These are phyloP conservation scores for Atrina japonica DNA, from an alignment of 2,888 invertebrate species.

Conservation along the genomic window DNA sequence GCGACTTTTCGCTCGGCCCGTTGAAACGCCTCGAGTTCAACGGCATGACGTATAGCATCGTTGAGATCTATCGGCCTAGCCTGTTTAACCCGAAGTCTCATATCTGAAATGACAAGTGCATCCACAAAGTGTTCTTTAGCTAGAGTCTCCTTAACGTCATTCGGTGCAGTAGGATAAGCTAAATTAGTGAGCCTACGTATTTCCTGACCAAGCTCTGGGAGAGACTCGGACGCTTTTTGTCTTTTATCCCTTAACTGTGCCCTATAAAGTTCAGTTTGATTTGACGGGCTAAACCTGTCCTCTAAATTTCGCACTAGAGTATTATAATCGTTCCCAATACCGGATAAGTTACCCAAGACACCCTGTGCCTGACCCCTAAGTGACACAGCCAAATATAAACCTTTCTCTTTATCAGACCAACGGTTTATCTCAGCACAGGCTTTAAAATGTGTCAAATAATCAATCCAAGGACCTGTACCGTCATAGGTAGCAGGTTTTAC, in stretches of 20 bases:
- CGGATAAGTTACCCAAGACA: constrained; percentile 30
- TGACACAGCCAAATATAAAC: constrained; percentile 35
- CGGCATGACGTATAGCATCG: constrained; percentile 28
- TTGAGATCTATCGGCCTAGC: too few relatives aligned
- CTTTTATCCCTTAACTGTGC: too few relatives aligned
- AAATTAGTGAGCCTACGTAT: constrained; percentile 26
- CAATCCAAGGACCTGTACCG: too few relatives aligned
- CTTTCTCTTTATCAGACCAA: too few relatives aligned
- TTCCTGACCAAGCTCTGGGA: constrained; percentile 19
- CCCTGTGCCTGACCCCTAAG: constrained; percentile 33
- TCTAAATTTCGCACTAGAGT: constrained; percentile 25
- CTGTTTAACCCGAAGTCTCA: constrained; percentile 26
- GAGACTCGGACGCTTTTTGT: too few relatives aligned
- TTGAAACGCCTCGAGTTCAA: constrained; percentile 33
- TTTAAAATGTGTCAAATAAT: too few relatives aligned
- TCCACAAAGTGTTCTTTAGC: constrained; percentile 24
- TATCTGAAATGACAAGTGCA: constrained; percentile 22
- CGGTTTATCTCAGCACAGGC: too few relatives aligned
- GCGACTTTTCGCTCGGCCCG: too few relatives aligned
- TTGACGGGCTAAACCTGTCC: constrained; percentile 25
- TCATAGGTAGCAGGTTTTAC: too few relatives aligned
- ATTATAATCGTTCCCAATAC: too few relatives aligned
- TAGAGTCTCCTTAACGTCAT: too few relatives aligned
- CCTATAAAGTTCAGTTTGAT: constrained; percentile 32
- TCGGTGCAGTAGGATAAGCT: constrained; percentile 33